Evolutionary conservation across 2,797 vertebrate genomes (phyloP).

Genomic region (Cottoperca gobio): DNA sequence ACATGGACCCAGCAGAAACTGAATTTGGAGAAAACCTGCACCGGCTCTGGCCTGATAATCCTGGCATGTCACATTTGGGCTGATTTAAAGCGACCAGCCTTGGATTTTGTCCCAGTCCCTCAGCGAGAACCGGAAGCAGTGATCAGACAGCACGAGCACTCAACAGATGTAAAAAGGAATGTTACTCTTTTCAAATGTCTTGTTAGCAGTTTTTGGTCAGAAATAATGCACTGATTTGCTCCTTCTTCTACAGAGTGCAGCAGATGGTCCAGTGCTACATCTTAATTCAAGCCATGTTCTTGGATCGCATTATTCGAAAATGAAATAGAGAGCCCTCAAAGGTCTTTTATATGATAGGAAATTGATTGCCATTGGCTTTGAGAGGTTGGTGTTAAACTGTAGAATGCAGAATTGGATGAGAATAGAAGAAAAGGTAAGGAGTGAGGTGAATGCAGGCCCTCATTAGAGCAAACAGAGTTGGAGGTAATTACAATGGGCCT

Average conservation of each 20-base stretch:
- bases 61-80: slow-evolving; percentile 50
- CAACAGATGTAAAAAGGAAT: slow-evolving; percentile 46
- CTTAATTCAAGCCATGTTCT: slow-evolving; percentile 48
- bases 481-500: slow-evolving; percentile 65
- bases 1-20: slow-evolving; percentile 10
- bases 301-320: slow-evolving; percentile 46
- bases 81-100: neutral
- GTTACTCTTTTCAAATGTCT: slow-evolving; percentile 33
- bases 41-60: slow-evolving; percentile 27
- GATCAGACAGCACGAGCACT: slow-evolving; percentile 35
- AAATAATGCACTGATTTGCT: slow-evolving; percentile 14
- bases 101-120: slow-evolving; percentile 26
- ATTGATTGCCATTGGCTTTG: slow-evolving; percentile 56
- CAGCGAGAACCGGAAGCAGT: slow-evolving; percentile 19
- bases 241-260: slow-evolving; percentile 1
- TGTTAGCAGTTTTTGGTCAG: slow-evolving; percentile 27
- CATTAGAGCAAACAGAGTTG: slow-evolving; percentile 51
- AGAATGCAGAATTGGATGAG: slow-evolving; percentile 28
- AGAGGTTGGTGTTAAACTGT: slow-evolving; percentile 34
- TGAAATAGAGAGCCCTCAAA: slow-evolving; percentile 40
- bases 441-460: slow-evolving; percentile 40
- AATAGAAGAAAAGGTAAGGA: slow-evolving; percentile 34
- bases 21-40: slow-evolving; percentile 22
- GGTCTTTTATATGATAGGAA: slow-evolving; percentile 53
- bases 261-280: slow-evolving; percentile 10